Conservation (phyloP, 2,888 invertebrate genomes). For the Neoscelio sp. region DNA sequence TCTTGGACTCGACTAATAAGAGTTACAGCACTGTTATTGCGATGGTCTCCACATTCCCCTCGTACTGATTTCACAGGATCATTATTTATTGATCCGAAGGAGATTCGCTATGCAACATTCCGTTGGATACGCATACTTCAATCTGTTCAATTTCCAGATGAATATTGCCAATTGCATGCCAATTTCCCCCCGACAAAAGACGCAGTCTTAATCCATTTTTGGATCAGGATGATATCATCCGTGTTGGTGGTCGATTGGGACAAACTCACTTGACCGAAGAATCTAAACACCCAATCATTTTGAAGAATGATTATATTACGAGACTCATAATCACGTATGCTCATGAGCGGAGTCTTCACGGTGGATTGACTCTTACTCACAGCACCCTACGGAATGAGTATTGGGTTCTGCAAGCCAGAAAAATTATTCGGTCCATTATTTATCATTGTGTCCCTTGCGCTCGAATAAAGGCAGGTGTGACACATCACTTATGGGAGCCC, state of each 20-base stretch:
- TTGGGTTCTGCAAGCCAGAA: conserved; percentile 18
- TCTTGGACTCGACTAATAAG: no score
- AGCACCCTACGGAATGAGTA: conserved; percentile 1
- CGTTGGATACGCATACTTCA: no score
- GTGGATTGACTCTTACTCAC: conserved; percentile 16
- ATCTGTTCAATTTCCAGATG: no score
- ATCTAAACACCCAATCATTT: neutral
- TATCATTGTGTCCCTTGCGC: conserved; percentile 12
- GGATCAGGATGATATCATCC: neutral
- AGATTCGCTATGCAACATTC: no score
- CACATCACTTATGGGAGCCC: neutral
- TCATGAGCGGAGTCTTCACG: conserved; percentile 22
- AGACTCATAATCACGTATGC: neutral
- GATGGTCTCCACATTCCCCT: no score
- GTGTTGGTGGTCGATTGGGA: conserved; percentile 9
- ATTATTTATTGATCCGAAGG: no score
- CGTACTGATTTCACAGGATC: no score
- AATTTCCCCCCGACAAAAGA: no score
- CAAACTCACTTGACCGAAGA: neutral
- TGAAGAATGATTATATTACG: neutral
- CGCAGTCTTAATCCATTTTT: neutral
- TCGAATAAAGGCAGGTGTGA: neutral
- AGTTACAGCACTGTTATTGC: no score
- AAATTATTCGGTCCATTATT: conserved; percentile 6
- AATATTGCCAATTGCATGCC: no score